Evolutionary conservation across 2,888 invertebrate genomes (phyloP).

Genomic region (Taphrorychus bicolor): DNA sequence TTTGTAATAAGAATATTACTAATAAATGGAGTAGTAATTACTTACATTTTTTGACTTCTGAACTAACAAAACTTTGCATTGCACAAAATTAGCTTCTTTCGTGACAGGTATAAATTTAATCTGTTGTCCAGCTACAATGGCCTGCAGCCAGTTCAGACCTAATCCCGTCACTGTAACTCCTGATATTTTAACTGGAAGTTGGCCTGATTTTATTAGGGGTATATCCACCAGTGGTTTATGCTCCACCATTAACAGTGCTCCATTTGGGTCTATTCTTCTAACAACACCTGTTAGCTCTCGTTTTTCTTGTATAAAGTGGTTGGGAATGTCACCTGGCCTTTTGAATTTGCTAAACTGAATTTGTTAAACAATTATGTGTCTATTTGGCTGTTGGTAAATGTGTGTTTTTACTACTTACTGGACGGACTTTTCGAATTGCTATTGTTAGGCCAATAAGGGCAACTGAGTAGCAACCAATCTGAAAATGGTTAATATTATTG

Average conservation of each 20-base stretch:
- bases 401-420: slow-evolving; percentile 57
- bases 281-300: slow-evolving; percentile 57
- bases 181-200: slow-evolving; percentile 64
- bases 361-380: slow-evolving; percentile 2
- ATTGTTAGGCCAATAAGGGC: slow-evolving; percentile 61
- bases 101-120: slow-evolving; percentile 59
- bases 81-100: slow-evolving; percentile 58
- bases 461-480: slow-evolving; percentile 65
- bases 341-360: slow-evolving; percentile 58
- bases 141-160: slow-evolving; percentile 61
- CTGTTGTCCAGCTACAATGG: slow-evolving; percentile 56
- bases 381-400: background rate
- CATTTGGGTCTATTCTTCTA: slow-evolving; percentile 57
- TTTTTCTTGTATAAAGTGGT: slow-evolving; percentile 55
- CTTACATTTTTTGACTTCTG: slow-evolving; percentile 52
- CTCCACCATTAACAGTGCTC: slow-evolving; percentile 57
- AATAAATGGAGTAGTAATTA: too few species aligned
- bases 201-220: slow-evolving; percentile 49
- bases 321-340: slow-evolving; percentile 57
- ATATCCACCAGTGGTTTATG: slow-evolving; percentile 57
- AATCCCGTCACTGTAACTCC: slow-evolving; percentile 61
- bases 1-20: background rate
- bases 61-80: slow-evolving; percentile 59
- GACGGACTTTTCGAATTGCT: slow-evolving; percentile 63
- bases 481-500: slow-evolving; percentile 44